Evolutionary conservation across 2,113 vertebrate species (phyloP).

Genomic region (Microcebus tavaratra): DNA sequence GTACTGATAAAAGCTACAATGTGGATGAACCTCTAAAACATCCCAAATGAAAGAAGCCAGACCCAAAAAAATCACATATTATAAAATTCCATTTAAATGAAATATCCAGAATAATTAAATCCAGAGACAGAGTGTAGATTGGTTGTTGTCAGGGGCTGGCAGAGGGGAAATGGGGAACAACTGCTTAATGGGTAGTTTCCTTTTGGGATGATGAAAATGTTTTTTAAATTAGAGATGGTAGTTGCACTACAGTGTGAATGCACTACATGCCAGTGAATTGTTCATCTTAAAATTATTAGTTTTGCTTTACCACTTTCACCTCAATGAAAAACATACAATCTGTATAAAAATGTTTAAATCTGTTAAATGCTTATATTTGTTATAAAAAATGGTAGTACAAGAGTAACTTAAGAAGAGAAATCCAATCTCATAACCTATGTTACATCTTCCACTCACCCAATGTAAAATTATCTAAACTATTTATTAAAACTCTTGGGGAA

Average conservation of each 20-base stretch:
- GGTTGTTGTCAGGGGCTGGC: background rate
- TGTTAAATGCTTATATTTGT: background rate
- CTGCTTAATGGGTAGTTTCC: background rate
- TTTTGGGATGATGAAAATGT: background rate
- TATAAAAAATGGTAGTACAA: slow-evolving; percentile 31
- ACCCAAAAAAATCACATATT: background rate
- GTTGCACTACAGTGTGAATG: background rate
- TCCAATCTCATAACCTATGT: background rate
- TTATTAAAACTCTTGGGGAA: background rate
- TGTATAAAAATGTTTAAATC: background rate
- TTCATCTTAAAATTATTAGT: background rate
- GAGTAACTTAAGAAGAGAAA: background rate
- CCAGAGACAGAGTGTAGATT: background rate
- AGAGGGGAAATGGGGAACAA: background rate
- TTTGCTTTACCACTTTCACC: background rate
- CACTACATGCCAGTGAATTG: background rate
- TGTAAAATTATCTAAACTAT: slow-evolving; percentile 21
- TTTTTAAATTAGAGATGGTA: background rate
- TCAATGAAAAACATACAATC: background rate
- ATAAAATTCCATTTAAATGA: background rate
- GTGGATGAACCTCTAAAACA: background rate
- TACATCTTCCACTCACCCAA: background rate
- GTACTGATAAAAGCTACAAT: background rate
- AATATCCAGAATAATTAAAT: background rate
- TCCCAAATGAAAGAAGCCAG: background rate